These are phyloP conservation scores for Melitaea athalia DNA, from an alignment of 2,888 invertebrate species.

Conservation along the genomic window DNA sequence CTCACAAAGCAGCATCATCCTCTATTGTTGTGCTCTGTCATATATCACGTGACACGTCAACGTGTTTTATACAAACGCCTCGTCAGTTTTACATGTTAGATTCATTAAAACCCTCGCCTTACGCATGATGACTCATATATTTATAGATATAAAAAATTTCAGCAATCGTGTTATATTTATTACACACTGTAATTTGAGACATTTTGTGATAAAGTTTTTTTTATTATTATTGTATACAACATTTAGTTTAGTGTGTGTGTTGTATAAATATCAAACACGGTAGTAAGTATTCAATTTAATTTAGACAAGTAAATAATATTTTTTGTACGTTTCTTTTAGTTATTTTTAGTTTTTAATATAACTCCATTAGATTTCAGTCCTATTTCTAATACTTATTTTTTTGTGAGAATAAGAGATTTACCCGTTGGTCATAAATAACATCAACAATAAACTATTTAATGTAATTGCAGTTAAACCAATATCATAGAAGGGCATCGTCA, in stretches of 20 bases:
- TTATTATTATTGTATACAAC: neutral
- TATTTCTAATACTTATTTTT: neutral
- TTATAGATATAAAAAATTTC: neutral
- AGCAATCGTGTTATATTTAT: neutral
- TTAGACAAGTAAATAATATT: neutral
- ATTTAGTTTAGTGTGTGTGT: neutral
- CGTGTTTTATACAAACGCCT: constrained; percentile 60
- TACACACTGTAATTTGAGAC: neutral
- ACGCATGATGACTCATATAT: constrained; percentile 3
- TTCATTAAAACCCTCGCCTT: constrained; percentile 33
- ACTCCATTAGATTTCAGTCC: neutral
- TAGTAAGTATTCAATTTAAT: too few relatives aligned
- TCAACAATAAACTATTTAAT: constrained; percentile 67
- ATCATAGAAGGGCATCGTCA: constrained; percentile 60
- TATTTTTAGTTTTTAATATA: neutral
- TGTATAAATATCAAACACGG: neutral
- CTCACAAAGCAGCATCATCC: constrained; percentile 66
- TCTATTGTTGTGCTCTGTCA: constrained; percentile 62
- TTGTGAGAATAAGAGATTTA: constrained; percentile 46
- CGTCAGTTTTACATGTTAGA: constrained; percentile 47
- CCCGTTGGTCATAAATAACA: constrained; percentile 62
- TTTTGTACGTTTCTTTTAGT: too few relatives aligned
- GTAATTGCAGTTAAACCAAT: constrained; percentile 62
- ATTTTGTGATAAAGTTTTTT: neutral
- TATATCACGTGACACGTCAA: constrained; percentile 55